Percentiles rank a stretch among this genome's conserved stretches.
Conservation (phyloP, 2,888 invertebrate species). For the Diloba caeruleocephala region DNA sequence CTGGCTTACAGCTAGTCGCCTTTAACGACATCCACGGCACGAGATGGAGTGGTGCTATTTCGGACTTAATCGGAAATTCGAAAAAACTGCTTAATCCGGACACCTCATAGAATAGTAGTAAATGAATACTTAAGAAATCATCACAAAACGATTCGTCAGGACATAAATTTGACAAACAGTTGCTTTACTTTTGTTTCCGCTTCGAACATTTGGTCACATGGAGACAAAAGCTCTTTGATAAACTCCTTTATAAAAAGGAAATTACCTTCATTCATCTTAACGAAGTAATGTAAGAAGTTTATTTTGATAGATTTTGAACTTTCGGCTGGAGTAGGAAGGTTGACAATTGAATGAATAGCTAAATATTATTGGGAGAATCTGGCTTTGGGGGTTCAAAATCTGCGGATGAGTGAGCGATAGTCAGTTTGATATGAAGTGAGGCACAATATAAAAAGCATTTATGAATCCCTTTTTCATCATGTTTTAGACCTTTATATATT, state of each 20-base stretch:
- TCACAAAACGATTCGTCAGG: constrained; percentile 1
- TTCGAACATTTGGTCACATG: constrained; percentile 4
- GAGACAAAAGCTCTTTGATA: constrained; percentile 20
- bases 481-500: no score
- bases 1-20: no score
- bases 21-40: no score
- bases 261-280: constrained; percentile 43
- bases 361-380: constrained; percentile 15
- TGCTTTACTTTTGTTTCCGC: constrained; percentile 5
- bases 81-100: no score
- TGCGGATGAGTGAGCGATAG: constrained; percentile 15
- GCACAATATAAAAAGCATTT: no score
- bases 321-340: not conserved
- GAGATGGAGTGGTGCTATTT: no score
- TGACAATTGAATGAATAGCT: not conserved
- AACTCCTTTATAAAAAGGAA: constrained; percentile 35
- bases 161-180: constrained; percentile 21
- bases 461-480: no score
- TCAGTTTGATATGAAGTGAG: constrained; percentile 1
- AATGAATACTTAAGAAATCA: no score
- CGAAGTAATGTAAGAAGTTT: constrained; percentile 11
- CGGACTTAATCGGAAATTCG: no score
- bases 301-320: constrained; percentile 3
- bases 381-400: constrained; percentile 14
- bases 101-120: no score